phyloP scores from a whole-genome alignment of 2,888 invertebrate genomes.

The Invenusta paracnida region DNA sequence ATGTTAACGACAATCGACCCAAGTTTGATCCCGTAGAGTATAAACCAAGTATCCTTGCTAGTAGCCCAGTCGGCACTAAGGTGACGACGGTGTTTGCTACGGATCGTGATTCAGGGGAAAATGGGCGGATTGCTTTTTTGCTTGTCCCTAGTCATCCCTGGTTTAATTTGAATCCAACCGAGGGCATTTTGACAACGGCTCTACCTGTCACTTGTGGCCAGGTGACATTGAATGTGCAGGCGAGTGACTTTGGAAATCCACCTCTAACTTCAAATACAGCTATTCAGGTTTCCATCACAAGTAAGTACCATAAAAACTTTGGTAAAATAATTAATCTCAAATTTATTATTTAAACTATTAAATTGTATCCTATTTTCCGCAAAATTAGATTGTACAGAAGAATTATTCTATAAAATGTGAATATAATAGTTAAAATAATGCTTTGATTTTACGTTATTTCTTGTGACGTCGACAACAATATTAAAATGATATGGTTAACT shows the following conservation, averaged over 20 bases:
- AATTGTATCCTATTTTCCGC: too few species aligned
- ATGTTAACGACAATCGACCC: neutral
- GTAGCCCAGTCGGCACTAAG: neutral
- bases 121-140: neutral
- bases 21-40: neutral
- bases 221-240: neutral
- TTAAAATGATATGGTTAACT: too few species aligned
- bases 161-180: neutral
- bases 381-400: too few species aligned
- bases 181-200: neutral
- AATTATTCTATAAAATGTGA: too few species aligned
- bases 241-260: neutral
- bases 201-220: neutral
- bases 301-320: neutral
- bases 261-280: neutral
- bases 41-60: neutral
- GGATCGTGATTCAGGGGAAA: neutral
- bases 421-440: neutral
- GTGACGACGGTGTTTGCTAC: neutral
- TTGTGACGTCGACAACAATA: too few species aligned
- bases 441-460: neutral
- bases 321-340: neutral
- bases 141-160: neutral
- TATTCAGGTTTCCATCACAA: neutral
- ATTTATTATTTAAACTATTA: too few species aligned